A percentile compares a stretch with the other conserved stretches of the same genome.
phyloP scores from a whole-genome alignment of 2,888 invertebrate genomes.

The Girardia tigrina region DNA sequence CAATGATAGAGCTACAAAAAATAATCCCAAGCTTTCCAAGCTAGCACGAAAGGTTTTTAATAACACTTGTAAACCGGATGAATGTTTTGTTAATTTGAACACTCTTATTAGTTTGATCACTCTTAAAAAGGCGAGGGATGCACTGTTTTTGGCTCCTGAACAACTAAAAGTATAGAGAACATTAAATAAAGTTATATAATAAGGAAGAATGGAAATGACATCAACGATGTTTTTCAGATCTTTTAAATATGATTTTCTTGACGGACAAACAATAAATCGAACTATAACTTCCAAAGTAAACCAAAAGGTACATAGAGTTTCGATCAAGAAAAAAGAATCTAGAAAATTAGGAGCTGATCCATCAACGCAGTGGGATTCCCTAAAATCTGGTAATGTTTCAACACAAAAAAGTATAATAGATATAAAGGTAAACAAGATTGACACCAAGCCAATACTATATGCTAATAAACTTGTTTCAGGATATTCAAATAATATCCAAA shows the following conservation, averaged over 20 bases:
- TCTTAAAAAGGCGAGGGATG: constrained; percentile 52
- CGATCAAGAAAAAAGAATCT: constrained; percentile 52
- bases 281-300: constrained; percentile 52
- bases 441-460: constrained; percentile 46
- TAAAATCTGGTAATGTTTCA: constrained; percentile 46
- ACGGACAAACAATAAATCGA: constrained; percentile 51
- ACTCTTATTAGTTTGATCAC: constrained; percentile 51
- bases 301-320: constrained; percentile 52
- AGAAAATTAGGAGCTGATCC: constrained; percentile 43
- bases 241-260: constrained; percentile 50
- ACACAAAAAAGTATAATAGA: constrained; percentile 49
- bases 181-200: constrained; percentile 51
- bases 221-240: constrained; percentile 53
- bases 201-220: constrained; percentile 52
- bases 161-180: constrained; percentile 45
- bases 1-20: constrained; percentile 52
- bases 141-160: constrained; percentile 48
- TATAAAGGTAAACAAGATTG: constrained; percentile 45
- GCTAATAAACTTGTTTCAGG: constrained; percentile 47
- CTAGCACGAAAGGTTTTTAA: constrained; percentile 53
- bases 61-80: constrained; percentile 52
- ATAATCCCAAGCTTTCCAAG: constrained; percentile 51
- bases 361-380: constrained; percentile 41
- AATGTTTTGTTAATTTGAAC: constrained; percentile 53
- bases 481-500: constrained; percentile 50